Base-by-base conservation (phyloP, 2,888 invertebrate genomes). In the Autographa pulchrina region DNA sequence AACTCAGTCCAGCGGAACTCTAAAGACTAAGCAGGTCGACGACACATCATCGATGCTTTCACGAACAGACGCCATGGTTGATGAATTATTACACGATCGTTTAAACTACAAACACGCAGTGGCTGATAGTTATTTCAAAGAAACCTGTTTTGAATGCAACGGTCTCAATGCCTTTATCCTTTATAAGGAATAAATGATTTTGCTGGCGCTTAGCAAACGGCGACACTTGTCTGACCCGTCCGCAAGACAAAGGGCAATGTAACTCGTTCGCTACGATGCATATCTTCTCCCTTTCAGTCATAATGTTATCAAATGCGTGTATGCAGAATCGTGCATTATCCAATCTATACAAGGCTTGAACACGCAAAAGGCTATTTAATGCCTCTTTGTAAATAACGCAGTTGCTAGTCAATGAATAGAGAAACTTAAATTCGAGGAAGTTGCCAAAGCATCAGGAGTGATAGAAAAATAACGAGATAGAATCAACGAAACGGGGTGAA, bases 401-500 rank as follows among this genome's bases (percentile, higher is more conserved):
- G 52, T 62, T 65, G 25, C 67, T 31, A 58, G 70, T 20, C 9
- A 60, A 77, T n/a, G 41, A 41, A 70, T 63, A 65, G 35, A 68
- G 67, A 72, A 68, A 63, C 65, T 14, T 70, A n/a, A 73, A 72
- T 65, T 75, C 60, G 64, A 66, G 78, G 76, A 82, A 79, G 64
- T 83, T 80, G 72, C 74, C 48, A 74, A 78, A 78, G 48, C 66
- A 70, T 20, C 56, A 66, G 56, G 66, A 65, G 70, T 77, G 75
- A 74, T 81, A 84, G 78, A 65, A 82, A 83, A 75, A 76, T 77
- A 72, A 68, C 69, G 32, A 84, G 75, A 82, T 85, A 84, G 78
- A 82, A 81, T 77, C 80, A 75, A 82, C 68, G 74, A 85, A 84
- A 84, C 81, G 68, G 65, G 82, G 85, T 86, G 85, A 89, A 89